Evolutionary conservation across 2,888 invertebrate genomes (phyloP), one percentile per base, ranked within the genome.

Genomic region (Drosophila quinaria): DNA sequence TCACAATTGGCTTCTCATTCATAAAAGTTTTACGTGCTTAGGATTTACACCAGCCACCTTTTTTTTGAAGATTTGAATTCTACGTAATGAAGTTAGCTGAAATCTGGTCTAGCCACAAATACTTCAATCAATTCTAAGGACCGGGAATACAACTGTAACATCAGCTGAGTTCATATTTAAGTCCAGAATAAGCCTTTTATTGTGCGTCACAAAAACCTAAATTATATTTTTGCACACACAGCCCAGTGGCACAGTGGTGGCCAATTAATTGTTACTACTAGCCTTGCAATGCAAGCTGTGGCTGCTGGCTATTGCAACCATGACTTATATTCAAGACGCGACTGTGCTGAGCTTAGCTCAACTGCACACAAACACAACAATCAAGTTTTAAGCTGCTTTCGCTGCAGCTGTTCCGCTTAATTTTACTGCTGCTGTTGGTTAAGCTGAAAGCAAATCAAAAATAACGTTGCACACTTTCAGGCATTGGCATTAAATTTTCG

Each of bases 1-100:
- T 19, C 46, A 47, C 51, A 37, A 68, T 68, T 80, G 61, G 50
- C 47, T 47, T 69, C 64, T 41, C 74, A 81, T 78, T 81, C 79
- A 78, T 70, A 69, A 81, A 69, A 74, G 37, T 41, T 66, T 63
- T 58, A 58, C 77, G 80, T 51, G 56, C 25, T 41, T 25, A 3
- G 29, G 25, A 54, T 67, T 67, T 54, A 39, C 22, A 39, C 17
- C 13, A 3, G 25, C n/a, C 5, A 17, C 1, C 25, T 25, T 25
- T 25, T 29, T 15, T 17, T 33, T 19, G 13, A 19, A 19, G 35
- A 17, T 35, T 50, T 17, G 4, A 13, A 35, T 9, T 3, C 15
- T 1, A 29, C 31, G 29, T 31, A 29, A 29, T 13, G 15, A 4
- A 46, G 46, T 9, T 25, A n/a, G n/a, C 37, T n/a, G 37, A n/a